These are phyloP conservation scores for Harpalus rubripes DNA, from an alignment of 2,888 invertebrate species.

Conservation along the genomic window DNA sequence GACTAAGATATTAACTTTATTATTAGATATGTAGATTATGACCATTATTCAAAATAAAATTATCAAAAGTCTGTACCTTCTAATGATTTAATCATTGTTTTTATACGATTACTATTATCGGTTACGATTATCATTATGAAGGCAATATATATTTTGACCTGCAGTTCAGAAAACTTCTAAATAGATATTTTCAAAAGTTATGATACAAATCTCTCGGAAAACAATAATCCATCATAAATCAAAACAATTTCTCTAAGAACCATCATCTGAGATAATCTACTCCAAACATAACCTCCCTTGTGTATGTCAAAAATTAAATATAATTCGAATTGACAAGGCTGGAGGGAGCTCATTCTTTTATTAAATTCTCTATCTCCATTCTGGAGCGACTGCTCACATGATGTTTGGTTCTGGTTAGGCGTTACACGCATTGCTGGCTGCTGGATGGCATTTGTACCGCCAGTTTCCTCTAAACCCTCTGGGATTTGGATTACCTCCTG, in stretches of 20 bases:
- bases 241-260: not conserved
- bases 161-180: no score
- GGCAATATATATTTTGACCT: no score
- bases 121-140: no score
- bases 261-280: not conserved
- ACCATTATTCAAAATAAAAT: no score
- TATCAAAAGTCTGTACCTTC: no score
- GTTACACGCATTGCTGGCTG: slow-evolving; percentile 3
- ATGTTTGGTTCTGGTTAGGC: slow-evolving; percentile 24
- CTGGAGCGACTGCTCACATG: not conserved
- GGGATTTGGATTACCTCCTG: slow-evolving; percentile 25
- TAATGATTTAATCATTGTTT: no score
- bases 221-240: not conserved
- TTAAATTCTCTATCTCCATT: slow-evolving; percentile 22
- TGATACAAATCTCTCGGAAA: not conserved
- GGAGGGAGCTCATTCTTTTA: slow-evolving; percentile 37
- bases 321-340: slow-evolving; percentile 38
- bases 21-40: no score
- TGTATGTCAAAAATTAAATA: slow-evolving; percentile 33
- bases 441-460: not conserved
- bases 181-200: no score
- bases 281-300: slow-evolving; percentile 9
- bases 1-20: no score
- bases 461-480: slow-evolving; percentile 14
- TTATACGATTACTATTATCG: no score